Conservation (phyloP, 2,888 invertebrate species). For the Morpho achilles region DNA sequence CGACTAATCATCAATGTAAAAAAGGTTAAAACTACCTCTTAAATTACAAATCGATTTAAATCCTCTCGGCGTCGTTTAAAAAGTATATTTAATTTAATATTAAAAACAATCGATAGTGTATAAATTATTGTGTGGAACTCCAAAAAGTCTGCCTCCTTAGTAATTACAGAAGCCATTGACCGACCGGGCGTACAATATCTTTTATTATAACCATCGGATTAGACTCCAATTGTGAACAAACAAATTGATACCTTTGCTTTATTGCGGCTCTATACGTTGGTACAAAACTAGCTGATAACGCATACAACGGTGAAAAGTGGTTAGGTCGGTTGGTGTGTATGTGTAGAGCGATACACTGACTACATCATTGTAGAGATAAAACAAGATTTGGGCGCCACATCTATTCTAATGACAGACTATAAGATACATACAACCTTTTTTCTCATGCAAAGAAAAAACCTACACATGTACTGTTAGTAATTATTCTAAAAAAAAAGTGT, state of each 20-base stretch:
- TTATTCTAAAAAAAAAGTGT: slow-evolving; percentile 2
- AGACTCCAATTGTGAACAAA: slow-evolving; percentile 37
- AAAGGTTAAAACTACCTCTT: no score
- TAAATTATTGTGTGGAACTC: slow-evolving; percentile 1
- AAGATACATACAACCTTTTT: slow-evolving; percentile 5
- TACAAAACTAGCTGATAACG: background rate
- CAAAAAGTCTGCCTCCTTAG: slow-evolving; percentile 25
- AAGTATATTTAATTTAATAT: background rate
- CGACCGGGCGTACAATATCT: slow-evolving; percentile 36
- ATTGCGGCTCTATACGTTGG: slow-evolving; percentile 9
- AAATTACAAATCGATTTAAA: background rate
- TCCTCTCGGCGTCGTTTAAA: background rate
- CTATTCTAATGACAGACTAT: slow-evolving; percentile 2
- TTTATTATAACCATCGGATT: slow-evolving; percentile 32
- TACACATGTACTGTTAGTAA: slow-evolving; percentile 1
- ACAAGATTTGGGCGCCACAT: slow-evolving; percentile 14
- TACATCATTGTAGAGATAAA: slow-evolving; percentile 9
- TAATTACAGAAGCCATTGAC: slow-evolving; percentile 50
- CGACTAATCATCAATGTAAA: no score
- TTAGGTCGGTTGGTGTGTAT: slow-evolving; percentile 1
- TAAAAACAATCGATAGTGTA: background rate
- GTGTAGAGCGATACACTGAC: slow-evolving; percentile 1
- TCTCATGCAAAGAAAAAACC: slow-evolving; percentile 1
- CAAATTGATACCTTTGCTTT: slow-evolving; percentile 34
- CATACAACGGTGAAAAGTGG: slow-evolving; percentile 3